phyloP scores from a whole-genome alignment of 2,113 vertebrate species.

The Nycticebus coucang region DNA sequence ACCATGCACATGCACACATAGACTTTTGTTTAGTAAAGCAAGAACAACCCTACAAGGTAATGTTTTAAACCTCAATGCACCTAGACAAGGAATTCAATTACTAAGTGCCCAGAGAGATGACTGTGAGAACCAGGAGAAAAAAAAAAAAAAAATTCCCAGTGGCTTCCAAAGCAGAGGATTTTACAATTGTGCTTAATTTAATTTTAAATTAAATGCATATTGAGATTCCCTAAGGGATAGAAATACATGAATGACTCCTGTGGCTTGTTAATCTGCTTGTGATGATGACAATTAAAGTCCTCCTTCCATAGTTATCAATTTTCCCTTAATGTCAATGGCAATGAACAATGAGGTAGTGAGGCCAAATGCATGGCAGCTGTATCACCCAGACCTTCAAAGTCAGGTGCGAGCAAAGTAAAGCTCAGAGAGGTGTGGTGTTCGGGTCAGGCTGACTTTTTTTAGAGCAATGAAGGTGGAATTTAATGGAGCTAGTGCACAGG shows the following conservation, averaged over 20 bases:
- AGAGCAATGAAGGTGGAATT: neutral
- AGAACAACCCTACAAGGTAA: slow-evolving; percentile 25
- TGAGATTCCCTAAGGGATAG: neutral
- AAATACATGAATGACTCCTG: neutral
- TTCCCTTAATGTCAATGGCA: neutral
- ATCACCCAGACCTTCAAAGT: neutral
- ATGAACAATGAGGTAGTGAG: neutral
- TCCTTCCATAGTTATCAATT: neutral
- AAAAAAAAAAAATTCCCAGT: neutral
- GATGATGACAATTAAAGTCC: neutral
- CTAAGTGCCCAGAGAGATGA: neutral
- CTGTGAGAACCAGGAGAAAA: neutral
- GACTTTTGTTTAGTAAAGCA: slow-evolving; percentile 32
- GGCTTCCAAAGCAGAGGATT: neutral
- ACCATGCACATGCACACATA: neutral
- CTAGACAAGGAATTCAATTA: slow-evolving; percentile 8
- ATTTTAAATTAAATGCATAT: slow-evolving; percentile 6
- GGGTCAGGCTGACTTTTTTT: too few relatives aligned
- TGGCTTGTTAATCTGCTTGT: neutral
- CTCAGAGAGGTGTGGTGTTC: neutral
- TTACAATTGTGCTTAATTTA: neutral
- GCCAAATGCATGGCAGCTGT: neutral
- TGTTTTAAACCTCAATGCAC: neutral
- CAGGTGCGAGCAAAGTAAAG: neutral
- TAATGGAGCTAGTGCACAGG: neutral